phyloP scores from a whole-genome alignment of 2,113 vertebrate species.

The Eclectus roratus region DNA sequence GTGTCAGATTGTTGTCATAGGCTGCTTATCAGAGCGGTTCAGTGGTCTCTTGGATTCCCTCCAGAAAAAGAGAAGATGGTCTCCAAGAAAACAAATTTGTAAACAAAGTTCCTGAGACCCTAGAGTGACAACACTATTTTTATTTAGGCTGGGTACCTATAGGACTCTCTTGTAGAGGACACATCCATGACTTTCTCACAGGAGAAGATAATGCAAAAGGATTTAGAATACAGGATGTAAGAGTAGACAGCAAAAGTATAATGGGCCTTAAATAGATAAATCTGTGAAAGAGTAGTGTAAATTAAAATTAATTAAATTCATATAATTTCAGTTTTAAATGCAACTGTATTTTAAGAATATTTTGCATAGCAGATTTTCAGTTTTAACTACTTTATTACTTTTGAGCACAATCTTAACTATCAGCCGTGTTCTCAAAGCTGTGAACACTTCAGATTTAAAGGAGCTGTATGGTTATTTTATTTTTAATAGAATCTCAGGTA shows the following conservation, averaged over 20 bases:
- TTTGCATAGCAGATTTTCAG: not conserved
- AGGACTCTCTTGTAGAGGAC: not conserved
- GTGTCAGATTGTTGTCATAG: slow-evolving; percentile 32
- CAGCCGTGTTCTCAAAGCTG: not conserved
- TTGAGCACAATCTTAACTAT: not conserved
- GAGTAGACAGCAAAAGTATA: not conserved
- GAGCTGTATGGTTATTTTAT: not conserved
- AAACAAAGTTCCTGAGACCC: slow-evolving; percentile 59
- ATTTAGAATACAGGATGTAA: not conserved
- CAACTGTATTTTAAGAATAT: not conserved
- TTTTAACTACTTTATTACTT: not conserved
- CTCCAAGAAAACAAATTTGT: slow-evolving; percentile 57
- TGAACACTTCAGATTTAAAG: not conserved
- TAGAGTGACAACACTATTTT: slow-evolving; percentile 46
- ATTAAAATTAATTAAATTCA: not conserved
- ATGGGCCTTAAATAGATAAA: not conserved
- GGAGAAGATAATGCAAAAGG: not conserved
- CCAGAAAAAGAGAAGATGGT: slow-evolving; percentile 10
- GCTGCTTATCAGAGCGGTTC: not conserved
- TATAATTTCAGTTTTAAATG: not conserved
- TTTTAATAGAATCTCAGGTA: not conserved
- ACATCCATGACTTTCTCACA: slow-evolving; percentile 10
- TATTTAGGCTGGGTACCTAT: slow-evolving; percentile 28
- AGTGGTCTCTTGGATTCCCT: not conserved
- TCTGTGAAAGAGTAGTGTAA: not conserved